phyloP scores from a whole-genome alignment of 2,797 vertebrate genomes.

The Harpagifer antarcticus region DNA sequence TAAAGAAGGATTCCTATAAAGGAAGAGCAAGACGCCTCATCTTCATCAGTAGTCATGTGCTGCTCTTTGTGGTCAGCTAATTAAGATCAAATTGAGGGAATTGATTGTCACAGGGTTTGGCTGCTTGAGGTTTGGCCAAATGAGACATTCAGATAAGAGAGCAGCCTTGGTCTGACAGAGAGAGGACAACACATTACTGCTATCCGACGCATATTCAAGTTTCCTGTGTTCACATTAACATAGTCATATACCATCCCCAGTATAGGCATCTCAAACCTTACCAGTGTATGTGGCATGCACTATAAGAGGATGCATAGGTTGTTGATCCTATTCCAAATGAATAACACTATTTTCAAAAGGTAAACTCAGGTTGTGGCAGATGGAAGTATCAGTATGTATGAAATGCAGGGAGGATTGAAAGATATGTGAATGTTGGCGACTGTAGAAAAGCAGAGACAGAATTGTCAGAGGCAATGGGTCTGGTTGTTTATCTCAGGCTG shows the following conservation, averaged over 20 bases:
- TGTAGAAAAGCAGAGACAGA: constrained; percentile 10
- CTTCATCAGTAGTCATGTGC: constrained; percentile 31
- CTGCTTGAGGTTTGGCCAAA: constrained; percentile 40
- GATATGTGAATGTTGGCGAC: constrained; percentile 8
- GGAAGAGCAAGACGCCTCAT: constrained; percentile 27
- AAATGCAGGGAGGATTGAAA: neutral
- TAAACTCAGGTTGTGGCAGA: neutral
- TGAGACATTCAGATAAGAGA: neutral
- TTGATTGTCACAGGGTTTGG: constrained; percentile 54
- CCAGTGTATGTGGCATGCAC: neutral
- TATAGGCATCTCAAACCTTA: neutral
- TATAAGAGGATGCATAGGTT: neutral
- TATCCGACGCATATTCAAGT: constrained; percentile 17
- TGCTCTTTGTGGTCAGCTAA: constrained; percentile 66
- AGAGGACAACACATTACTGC: constrained; percentile 19
- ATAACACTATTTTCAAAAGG: neutral
- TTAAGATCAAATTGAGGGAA: constrained; percentile 72
- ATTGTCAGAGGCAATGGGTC: too few relatives aligned
- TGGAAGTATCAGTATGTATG: neutral
- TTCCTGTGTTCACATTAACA: constrained; percentile 29
- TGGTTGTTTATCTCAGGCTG: neutral
- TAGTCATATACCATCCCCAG: neutral
- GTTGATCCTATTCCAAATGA: neutral
- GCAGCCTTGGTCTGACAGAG: constrained; percentile 24
- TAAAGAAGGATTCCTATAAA: neutral